A percentile compares a stretch with the other conserved stretches of the same genome.
phyloP scores from a whole-genome alignment of 2,113 vertebrate genomes.

The Pyxicephalus adspersus region DNA sequence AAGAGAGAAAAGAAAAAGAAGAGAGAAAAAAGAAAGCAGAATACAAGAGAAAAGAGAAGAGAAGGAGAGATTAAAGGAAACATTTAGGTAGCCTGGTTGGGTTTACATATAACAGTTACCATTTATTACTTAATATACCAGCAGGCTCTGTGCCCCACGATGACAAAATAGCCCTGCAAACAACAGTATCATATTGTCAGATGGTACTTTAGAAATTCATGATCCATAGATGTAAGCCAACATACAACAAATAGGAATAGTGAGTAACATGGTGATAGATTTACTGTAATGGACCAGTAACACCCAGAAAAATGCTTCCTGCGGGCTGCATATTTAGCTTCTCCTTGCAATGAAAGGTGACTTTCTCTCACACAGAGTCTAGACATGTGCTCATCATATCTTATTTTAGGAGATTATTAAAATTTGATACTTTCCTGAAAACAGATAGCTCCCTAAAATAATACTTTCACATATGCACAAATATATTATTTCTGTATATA shows the following conservation, averaged over 20 bases:
- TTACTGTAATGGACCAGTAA: too few relatives aligned
- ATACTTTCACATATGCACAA: neutral
- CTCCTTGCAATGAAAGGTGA: conserved; percentile 21
- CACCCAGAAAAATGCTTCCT: neutral
- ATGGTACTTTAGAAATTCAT: neutral
- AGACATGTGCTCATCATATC: neutral
- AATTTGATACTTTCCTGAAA: conserved; percentile 17
- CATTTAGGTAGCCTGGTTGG: too few relatives aligned
- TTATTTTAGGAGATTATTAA: neutral
- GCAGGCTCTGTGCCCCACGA: neutral
- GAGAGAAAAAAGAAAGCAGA: neutral
- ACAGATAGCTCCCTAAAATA: conserved; percentile 15
- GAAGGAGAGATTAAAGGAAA: too few relatives aligned
- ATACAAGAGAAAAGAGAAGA: neutral
- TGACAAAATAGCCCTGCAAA: neutral
- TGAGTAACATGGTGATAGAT: too few relatives aligned
- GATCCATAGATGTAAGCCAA: too few relatives aligned
- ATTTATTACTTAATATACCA: neutral
- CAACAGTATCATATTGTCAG: neutral
- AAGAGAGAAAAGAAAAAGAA: neutral
- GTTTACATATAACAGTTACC: too few relatives aligned
- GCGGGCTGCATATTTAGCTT: neutral
- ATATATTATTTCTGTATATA: neutral
- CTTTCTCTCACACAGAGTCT: neutral
- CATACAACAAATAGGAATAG: too few relatives aligned